Percentiles rank a stretch among this genome's conserved stretches.
These are phyloP conservation scores for Glyphotaelius pellucidus DNA, from an alignment of 2,888 invertebrate genomes.

Conservation along the genomic window DNA sequence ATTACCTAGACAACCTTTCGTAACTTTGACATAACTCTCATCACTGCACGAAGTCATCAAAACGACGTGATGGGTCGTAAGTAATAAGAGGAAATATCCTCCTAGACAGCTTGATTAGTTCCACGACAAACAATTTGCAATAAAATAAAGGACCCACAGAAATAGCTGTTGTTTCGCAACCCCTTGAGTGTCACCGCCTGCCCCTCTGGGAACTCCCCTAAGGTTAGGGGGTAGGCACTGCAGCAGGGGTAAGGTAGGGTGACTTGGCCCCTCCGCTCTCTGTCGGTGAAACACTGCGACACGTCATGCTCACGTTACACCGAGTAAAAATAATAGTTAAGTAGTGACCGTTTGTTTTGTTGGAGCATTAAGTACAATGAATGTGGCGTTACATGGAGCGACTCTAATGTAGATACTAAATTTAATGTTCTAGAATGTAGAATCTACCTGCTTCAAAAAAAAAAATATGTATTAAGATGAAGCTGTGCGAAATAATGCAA, in stretches of 20 bases:
- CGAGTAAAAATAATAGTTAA: neutral
- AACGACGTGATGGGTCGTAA: neutral
- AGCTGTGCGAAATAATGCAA: no score
- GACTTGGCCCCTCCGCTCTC: neutral
- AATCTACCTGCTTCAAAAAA: no score
- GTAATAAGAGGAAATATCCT: neutral
- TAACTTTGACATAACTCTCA: neutral
- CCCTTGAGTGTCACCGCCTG: constrained; percentile 34
- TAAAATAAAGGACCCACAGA: constrained; percentile 11
- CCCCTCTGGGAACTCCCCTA: constrained; percentile 18
- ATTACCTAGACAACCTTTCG: neutral
- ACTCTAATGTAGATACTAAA: no score
- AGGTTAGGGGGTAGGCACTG: neutral
- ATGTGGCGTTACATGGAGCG: neutral
- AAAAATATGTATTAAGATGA: no score
- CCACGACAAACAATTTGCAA: constrained; percentile 6
- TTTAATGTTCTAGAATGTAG: no score
- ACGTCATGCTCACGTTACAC: constrained; percentile 29
- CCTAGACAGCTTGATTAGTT: neutral
- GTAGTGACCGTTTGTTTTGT: neutral
- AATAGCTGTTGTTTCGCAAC: neutral
- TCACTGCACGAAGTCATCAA: neutral
- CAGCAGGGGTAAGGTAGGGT: neutral
- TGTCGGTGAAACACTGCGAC: constrained; percentile 28
- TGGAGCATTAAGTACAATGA: neutral